A percentile compares a stretch with the other conserved stretches of the same genome.
Evolutionary conservation across 2,797 vertebrate genomes (phyloP).

Genomic region (Falco concolor): DNA sequence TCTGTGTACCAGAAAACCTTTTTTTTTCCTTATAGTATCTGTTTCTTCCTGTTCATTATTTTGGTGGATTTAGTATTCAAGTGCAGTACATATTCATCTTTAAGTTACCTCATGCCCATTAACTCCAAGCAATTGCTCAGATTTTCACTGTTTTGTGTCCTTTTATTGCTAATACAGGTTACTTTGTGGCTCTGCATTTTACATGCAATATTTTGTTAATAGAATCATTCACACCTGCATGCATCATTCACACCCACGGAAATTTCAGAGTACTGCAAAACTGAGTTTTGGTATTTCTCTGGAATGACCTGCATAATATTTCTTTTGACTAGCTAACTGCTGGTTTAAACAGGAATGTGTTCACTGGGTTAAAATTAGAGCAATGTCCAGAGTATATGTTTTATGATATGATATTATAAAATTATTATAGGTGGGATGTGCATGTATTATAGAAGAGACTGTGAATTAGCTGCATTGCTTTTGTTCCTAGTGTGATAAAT

Average conservation of each 20-base stretch:
- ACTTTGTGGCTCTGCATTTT: not conserved
- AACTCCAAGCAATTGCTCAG: not conserved
- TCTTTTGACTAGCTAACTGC: not conserved
- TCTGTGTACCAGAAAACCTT: not conserved
- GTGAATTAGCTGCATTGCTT: not conserved
- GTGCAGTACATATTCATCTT: not conserved
- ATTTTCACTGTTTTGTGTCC: not conserved
- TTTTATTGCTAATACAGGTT: not conserved
- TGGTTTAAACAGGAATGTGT: not conserved
- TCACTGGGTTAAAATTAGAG: not conserved
- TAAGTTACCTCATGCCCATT: not conserved
- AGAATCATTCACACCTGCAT: not conserved
- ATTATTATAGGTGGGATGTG: not conserved
- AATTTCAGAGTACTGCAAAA: not conserved
- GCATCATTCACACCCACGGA: not conserved
- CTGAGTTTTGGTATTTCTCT: not conserved
- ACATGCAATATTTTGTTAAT: not conserved
- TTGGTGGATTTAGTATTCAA: not conserved
- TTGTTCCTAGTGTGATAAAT: not conserved
- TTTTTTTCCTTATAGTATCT: not conserved
- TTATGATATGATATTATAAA: not conserved
- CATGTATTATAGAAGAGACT: not conserved
- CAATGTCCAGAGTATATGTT: not conserved
- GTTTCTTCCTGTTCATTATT: not conserved
- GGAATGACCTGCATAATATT: not conserved